A percentile compares a stretch with the other conserved stretches of the same genome.
Evolutionary conservation across 2,113 vertebrate species (phyloP).

Genomic region (Odobenus rosmarus): DNA sequence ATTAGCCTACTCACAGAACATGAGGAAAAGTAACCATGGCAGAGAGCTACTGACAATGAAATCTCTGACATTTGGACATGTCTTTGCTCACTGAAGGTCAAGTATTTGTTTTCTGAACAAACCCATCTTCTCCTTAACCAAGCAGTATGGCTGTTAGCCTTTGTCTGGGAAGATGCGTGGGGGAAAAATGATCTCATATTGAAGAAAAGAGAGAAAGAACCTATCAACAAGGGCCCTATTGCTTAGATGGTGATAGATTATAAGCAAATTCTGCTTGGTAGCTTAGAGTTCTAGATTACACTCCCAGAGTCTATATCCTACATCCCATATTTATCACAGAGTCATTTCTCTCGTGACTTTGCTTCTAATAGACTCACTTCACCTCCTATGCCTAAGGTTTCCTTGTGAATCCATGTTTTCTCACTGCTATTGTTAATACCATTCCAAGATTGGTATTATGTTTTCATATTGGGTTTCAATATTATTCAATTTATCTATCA

Average conservation of each 20-base stretch:
- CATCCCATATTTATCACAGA: not conserved
- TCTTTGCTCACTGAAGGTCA: slow-evolving; percentile 43
- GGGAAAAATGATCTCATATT: not conserved
- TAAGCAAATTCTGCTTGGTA: not conserved
- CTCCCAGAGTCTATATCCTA: not conserved
- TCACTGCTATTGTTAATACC: not conserved
- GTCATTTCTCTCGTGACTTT: not conserved
- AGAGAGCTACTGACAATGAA: slow-evolving; percentile 61
- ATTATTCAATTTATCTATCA: not conserved
- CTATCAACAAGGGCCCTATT: not conserved
- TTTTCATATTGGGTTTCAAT: not conserved
- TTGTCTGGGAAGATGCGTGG: not conserved
- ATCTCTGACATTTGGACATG: slow-evolving; percentile 45
- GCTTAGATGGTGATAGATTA: not conserved
- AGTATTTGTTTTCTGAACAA: slow-evolving; percentile 29
- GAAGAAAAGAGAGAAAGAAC: not conserved
- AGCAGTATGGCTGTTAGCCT: not conserved
- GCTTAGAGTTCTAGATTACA: not conserved
- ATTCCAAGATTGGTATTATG: not conserved
- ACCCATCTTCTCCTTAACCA: not conserved
- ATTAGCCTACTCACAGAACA: slow-evolving; percentile 12
- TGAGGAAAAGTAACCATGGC: slow-evolving; percentile 50
- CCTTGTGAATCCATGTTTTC: not conserved
- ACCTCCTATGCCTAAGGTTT: not conserved
- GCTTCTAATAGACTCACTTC: not conserved